Evolutionary conservation across 2,797 vertebrate genomes (phyloP), one percentile per base, ranked within the genome.

Genomic region (Anomalospiza imberbis): DNA sequence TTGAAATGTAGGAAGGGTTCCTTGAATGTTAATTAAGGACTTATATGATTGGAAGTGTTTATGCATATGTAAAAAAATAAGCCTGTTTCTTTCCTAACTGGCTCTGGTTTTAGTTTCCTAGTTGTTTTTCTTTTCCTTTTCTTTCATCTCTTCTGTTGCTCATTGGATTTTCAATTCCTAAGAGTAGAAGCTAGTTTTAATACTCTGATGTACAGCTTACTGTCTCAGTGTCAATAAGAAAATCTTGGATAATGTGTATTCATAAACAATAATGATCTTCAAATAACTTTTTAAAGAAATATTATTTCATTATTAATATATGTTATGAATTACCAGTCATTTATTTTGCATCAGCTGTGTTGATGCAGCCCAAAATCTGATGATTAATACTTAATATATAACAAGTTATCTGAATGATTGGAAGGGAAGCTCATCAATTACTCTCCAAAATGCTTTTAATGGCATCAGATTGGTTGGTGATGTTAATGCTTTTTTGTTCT

Each of bases 391-490:
- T 55, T 83, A 32, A 40, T 21, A 11, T 62, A 5, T 51, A 66
- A 62, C 14, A 88, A 34, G n/a, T 72, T 61, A n/a, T 57, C 36
- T 31, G 47, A 87, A 57, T 91, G 61, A 85, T 45, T 95, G 89
- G 15, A 51, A 80, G 58, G 40, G 32, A 80, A 85, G 20, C 38
- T 72, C 34, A 68, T 83, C 53, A 89, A 7, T 89, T 85, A n/a
- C n/a, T 53, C 34, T 94, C 51, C 60, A 88, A 81, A 94, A 91
- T 90, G 29, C 28, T 88, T 87, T 95, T 85, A 94, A 78, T 92
- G 57, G 32, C 60, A 74, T 83, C 53, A 87, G 54, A 67, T 61
- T 77, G 11, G 25, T 48, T 89, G 58, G 25, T 68, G 31, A 88
- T 68, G 8, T 68, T 89, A 74, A 74, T 85, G 44, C 6, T 68